Evolutionary conservation across 2,113 vertebrate genomes (phyloP), one percentile per base, ranked within the genome.

Genomic region (Sebastes fasciatus): DNA sequence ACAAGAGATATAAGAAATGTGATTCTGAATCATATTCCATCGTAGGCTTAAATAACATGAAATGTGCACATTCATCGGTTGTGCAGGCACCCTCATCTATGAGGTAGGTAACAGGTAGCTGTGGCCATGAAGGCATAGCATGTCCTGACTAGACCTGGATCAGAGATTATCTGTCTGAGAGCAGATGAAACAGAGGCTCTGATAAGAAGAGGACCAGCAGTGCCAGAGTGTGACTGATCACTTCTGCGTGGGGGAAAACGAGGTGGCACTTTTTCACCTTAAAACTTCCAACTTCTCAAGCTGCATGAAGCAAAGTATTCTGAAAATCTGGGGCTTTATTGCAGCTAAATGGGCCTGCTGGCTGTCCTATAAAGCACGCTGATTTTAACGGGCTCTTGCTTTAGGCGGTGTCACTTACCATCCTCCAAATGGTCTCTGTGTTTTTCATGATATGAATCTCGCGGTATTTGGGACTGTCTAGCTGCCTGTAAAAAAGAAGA

Each of bases 401-500:
- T 3, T 34, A 58, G 68, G 52, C 43, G 23, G 48, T 52, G 74
- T 87, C 82, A 93, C 95, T 98, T 95, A 99, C 98, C 97, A 79
- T 99, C 98, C 26, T 99, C 98, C 0, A 92, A 78, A 91, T 97
- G 97, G 46, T 98, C 97, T 96, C 97, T 96, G 96, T 96, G 95
- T 95, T 99, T 99, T 94, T 99, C 98, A 43, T 99, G 98, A 93
- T 98, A 99, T 71, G 96, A 94, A 89, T 99, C 98, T 94, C 96
- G 97, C 8, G 92, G 90, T 87, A 96, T 94, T 92, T 96, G 97
- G 85, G 94, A 95, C 95, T 96, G 97, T 95, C 98, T 97, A 92
- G 93, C 95, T 95, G 96, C 96, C 98, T 99, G 84, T 87, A 6
- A 76, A 69, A 85, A 58, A 43, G 4, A 46, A 54, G 8, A 45